Base-by-base conservation (phyloP, 2,797 vertebrate species). In the Holocentrus rufus region DNA sequence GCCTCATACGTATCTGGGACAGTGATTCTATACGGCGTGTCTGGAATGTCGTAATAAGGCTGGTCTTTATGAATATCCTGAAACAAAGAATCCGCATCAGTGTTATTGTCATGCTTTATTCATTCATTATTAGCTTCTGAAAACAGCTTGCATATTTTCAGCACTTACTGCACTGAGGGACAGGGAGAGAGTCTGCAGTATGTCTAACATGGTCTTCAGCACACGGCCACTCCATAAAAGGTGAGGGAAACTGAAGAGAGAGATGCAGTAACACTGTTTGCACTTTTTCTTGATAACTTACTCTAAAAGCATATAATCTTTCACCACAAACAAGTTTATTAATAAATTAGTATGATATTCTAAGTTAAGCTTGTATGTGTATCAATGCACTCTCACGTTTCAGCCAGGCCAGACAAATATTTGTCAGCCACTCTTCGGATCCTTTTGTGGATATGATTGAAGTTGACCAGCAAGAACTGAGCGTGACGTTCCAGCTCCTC, bases 51-150 rank as follows among this genome's bases (percentile, higher is more conserved):
- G n/a, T 99, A 99, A 77, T 95, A 97, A 0, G 97, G 97, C 74
- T 96, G 97, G 88, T 98, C 97, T 91, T 99, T 98, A 80, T 99
- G 97, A 80, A 99, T 98, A 69, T 99, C 97, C 97, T 98, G 83
- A 39, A 74, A 79, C 15, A 79, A 11, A 77, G 2, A 18, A 63
- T 3, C 47, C 64, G 68, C 44, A 17, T 60, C 3, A 54, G 25
- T 7, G 22, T 65, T 46, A 31, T 30, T 57, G 18, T 44, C 23
- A 14, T 25, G 17, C 39, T 36, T 9, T 2, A 50, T 4, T 23
- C 46, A 44, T 14, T 18, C 18, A 18, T 25, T 27, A 7, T 31
- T 31, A 3, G 30, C 7, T 31, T 15, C 4, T 14, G 8, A 7
- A 4, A 9, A 22, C 14, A 3, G 11, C 25, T 17, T 34, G 47